These are phyloP conservation scores for Petrocephalus microphthalmus DNA, from an alignment of 2,113 vertebrate genomes.

Conservation along the genomic window DNA sequence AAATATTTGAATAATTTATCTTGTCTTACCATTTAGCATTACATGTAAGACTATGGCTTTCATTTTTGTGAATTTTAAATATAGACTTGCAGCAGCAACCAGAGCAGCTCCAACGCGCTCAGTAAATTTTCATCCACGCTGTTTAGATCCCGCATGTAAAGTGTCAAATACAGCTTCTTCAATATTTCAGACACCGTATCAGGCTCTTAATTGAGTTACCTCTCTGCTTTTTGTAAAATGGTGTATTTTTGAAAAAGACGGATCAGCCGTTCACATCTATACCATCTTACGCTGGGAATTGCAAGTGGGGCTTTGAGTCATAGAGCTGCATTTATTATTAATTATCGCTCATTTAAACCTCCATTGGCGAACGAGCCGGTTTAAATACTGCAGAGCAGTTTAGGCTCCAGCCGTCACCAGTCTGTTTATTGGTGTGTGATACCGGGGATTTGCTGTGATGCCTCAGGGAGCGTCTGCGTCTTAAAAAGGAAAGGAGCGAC, in stretches of 20 bases:
- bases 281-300: not conserved
- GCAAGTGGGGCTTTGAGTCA: not conserved
- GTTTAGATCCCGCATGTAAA: not conserved
- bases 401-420: not conserved
- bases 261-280: not conserved
- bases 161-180: not conserved
- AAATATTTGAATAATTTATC: not conserved
- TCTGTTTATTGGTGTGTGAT: not conserved
- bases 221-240: not conserved
- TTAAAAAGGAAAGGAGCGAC: not conserved
- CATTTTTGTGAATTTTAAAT: not conserved
- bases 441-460: not conserved
- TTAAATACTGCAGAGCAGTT: not conserved
- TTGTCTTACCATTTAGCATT: not conserved
- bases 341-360: not conserved
- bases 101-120: not conserved
- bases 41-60: not conserved
- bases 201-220: not conserved
- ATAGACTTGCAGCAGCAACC: not conserved
- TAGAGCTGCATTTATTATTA: not conserved
- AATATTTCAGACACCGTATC: not conserved
- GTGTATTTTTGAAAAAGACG: not conserved
- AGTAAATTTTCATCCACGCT: not conserved
- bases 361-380: not conserved
- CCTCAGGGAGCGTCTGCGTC: not conserved